phyloP scores from a whole-genome alignment of 1,140 invertebrate genomes.

The Drosophila azteca region DNA sequence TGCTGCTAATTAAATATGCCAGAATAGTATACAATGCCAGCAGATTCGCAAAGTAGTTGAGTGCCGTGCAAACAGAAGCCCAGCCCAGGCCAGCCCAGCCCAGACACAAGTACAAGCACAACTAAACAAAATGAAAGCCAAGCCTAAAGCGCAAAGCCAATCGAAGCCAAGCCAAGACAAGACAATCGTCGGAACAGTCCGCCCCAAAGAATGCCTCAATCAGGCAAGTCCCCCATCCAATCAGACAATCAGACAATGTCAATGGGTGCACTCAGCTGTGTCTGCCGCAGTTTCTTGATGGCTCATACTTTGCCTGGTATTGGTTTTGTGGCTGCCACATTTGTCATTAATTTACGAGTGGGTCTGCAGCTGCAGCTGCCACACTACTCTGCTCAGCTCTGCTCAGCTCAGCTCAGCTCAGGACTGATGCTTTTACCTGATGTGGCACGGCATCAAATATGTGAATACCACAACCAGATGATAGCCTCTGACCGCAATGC shows the following conservation, averaged over 20 bases:
- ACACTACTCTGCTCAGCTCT: too few relatives aligned
- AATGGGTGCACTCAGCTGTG: constrained; percentile 27
- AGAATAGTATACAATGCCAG: constrained; percentile 24
- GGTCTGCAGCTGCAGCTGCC: background rate
- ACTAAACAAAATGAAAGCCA: constrained; percentile 36
- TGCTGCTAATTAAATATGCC: constrained; percentile 64
- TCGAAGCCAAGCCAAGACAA: constrained; percentile 11
- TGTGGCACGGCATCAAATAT: too few relatives aligned
- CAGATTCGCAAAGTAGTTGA: constrained; percentile 53
- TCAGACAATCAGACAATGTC: constrained; percentile 36
- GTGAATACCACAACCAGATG: too few relatives aligned
- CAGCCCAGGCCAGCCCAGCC: background rate
- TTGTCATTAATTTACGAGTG: constrained; percentile 26
- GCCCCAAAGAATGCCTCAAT: constrained; percentile 33
- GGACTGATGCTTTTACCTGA: too few relatives aligned
- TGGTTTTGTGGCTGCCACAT: constrained; percentile 7
- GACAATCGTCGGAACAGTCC: background rate
- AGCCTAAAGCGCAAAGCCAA: constrained; percentile 17
- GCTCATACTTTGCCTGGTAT: background rate
- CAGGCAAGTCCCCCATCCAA: constrained; percentile 5
- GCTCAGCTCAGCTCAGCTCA: too few relatives aligned
- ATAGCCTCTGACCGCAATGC: too few relatives aligned
- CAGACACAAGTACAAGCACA: constrained; percentile 28
- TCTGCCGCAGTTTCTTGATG: constrained; percentile 20
- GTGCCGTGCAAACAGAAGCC: constrained; percentile 47